These are phyloP conservation scores for Stenoptilia bipunctidactyla DNA, from an alignment of 2,888 invertebrate species.

Conservation along the genomic window DNA sequence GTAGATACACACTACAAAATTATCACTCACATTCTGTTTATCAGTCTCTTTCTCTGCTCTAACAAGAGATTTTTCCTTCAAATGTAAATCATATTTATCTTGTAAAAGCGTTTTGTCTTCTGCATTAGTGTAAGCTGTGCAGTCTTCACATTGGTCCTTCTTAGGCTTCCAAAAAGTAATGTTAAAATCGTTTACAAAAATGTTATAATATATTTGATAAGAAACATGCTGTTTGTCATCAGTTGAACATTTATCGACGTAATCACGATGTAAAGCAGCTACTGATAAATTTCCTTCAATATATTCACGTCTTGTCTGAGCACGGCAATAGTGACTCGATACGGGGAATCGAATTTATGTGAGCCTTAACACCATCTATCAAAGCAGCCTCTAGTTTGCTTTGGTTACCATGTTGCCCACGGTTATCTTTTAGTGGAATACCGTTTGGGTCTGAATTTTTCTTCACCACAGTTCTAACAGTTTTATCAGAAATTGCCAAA, in stretches of 20 bases:
- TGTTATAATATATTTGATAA: slow-evolving; percentile 7
- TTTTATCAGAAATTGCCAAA: slow-evolving; percentile 12
- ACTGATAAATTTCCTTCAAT: slow-evolving; percentile 22
- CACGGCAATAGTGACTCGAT: slow-evolving; percentile 21
- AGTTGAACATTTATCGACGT: slow-evolving; percentile 14
- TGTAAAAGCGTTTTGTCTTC: slow-evolving; percentile 9
- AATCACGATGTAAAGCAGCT: slow-evolving; percentile 16
- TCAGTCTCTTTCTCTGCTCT: slow-evolving; percentile 15
- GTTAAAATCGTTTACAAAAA: slow-evolving; percentile 16
- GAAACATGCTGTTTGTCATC: slow-evolving; percentile 9
- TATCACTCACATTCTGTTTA: slow-evolving; percentile 10
- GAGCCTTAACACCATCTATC: slow-evolving; percentile 7
- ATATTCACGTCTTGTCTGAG: slow-evolving; percentile 17
- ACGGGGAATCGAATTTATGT: slow-evolving; percentile 21
- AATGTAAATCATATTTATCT: slow-evolving; percentile 11
- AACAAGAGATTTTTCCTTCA: slow-evolving; percentile 15
- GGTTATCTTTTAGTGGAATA: too few relatives aligned
- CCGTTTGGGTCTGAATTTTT: too few relatives aligned
- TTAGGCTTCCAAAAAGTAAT: slow-evolving; percentile 16
- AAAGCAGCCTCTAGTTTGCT: background rate
- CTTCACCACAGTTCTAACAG: slow-evolving; percentile 15
- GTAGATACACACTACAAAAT: slow-evolving; percentile 13
- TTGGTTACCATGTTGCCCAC: too few relatives aligned
- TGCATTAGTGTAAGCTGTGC: slow-evolving; percentile 13
- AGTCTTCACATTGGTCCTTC: slow-evolving; percentile 17